Conservation (phyloP, 2,888 invertebrate species). For the Archips crataeganus region DNA sequence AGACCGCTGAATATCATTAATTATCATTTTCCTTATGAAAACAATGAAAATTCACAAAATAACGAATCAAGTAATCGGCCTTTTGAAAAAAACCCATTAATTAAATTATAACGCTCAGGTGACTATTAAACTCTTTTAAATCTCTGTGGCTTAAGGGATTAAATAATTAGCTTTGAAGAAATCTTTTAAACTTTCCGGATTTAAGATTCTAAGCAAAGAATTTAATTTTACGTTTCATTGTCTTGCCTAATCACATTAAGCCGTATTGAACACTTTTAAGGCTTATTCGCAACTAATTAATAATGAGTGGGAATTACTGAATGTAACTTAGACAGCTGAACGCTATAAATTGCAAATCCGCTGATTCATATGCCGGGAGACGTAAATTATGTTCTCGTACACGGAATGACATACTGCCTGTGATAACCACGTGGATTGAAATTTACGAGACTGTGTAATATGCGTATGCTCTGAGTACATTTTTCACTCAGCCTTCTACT, state of each 20-base stretch:
- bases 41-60: background rate
- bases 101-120: slow-evolving; percentile 1
- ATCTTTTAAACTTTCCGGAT: slow-evolving; percentile 19
- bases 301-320: slow-evolving; percentile 11
- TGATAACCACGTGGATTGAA: slow-evolving; percentile 31
- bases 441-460: slow-evolving; percentile 23
- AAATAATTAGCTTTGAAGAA: slow-evolving; percentile 25
- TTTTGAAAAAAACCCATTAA: background rate
- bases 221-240: slow-evolving; percentile 14
- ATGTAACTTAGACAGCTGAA: slow-evolving; percentile 55
- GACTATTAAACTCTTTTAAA: slow-evolving; percentile 19
- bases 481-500: slow-evolving; percentile 5
- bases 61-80: background rate
- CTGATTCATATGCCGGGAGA: slow-evolving; percentile 65
- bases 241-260: background rate
- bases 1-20: background rate
- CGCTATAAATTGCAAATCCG: slow-evolving; percentile 67
- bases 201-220: slow-evolving; percentile 11
- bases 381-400: slow-evolving; percentile 65
- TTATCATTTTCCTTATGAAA: background rate
- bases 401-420: slow-evolving; percentile 65
- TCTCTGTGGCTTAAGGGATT: slow-evolving; percentile 8
- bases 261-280: background rate
- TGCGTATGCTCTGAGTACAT: slow-evolving; percentile 5
- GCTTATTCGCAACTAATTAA: background rate